These are phyloP conservation scores for Morpho deidamia DNA, from an alignment of 2,888 invertebrate genomes.

Conservation along the genomic window DNA sequence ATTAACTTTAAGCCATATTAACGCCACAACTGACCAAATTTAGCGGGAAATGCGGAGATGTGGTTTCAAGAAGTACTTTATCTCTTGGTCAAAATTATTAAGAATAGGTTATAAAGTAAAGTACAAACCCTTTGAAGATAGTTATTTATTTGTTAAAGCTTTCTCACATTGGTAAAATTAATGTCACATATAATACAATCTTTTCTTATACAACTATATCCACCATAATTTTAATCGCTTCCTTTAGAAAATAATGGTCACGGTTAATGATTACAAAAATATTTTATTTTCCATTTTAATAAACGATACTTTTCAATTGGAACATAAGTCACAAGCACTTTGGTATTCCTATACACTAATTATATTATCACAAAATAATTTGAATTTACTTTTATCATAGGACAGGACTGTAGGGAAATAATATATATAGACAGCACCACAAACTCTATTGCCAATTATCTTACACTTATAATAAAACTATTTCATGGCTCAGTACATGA, in stretches of 20 bases:
- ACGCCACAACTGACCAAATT: too few relatives aligned
- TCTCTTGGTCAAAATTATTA: too few relatives aligned
- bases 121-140: not conserved
- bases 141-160: slow-evolving; percentile 33
- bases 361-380: slow-evolving; percentile 20
- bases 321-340: slow-evolving; percentile 21
- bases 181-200: slow-evolving; percentile 2
- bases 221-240: not conserved
- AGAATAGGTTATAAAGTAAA: too few relatives aligned
- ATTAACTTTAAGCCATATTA: too few relatives aligned
- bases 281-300: slow-evolving; percentile 13
- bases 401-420: slow-evolving; percentile 12
- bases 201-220: not conserved
- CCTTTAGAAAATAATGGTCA: slow-evolving; percentile 18
- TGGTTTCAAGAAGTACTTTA: too few relatives aligned
- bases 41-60: too few relatives aligned
- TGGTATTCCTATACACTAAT: slow-evolving; percentile 15
- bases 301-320: slow-evolving; percentile 5
- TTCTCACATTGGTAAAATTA: slow-evolving; percentile 26
- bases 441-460: slow-evolving; percentile 21
- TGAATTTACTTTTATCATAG: slow-evolving; percentile 15
- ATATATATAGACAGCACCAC: slow-evolving; percentile 23
- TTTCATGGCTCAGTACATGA: not conserved
- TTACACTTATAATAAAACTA: slow-evolving; percentile 7
- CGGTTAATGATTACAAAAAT: slow-evolving; percentile 20